Evolutionary conservation across 1,140 invertebrate species (phyloP), one percentile per base, ranked within the genome.

Genomic region (Radopholus similis): DNA sequence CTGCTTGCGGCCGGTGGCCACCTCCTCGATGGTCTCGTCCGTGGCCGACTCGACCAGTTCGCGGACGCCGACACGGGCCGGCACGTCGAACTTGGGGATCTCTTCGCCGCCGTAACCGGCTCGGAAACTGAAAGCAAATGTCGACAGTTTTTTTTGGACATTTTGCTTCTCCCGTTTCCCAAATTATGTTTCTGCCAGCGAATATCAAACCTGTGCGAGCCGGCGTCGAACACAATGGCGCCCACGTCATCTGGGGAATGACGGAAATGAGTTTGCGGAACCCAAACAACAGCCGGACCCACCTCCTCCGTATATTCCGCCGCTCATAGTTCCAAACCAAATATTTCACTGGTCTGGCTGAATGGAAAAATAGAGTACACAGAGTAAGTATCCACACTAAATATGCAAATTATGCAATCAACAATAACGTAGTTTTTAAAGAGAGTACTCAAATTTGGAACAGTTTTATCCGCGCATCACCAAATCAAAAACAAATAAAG

Each of bases 41-140:
- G 75, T 75, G 8, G 40, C 18, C 77, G 62, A 26, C 30, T 68
- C 53, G 32, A 40, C 57, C 6, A 58, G 18, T 32, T 58, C 57
- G 5, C 71, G 56, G 26, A 66, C 44, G 28, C 73, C 76, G 53
- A 75, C 66, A 47, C 54, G 32, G 2, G 74, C 60, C 32, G 73
- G 73, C 51, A 78, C 63, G 32, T 77, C 73, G 44, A 74, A 77
- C 73, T 76, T 75, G 8, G 72, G 72, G 38, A 58, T 74, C 53
- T 73, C 72, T 21, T 73, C 72, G 18, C 72, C 72, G 4, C 72
- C 72, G 64, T 35, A 72, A 26, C 68, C 68, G 15, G 57, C 37
- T n/a, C 71, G 47, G 32, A 67, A 67, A 65, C 53, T 65, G 28
- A 34, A 40, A 30, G 32, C 8, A 21, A 21, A 11, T 26, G 34